Evolutionary conservation across 2,113 vertebrate species (phyloP).

Genomic region (Calidris pugnax): DNA sequence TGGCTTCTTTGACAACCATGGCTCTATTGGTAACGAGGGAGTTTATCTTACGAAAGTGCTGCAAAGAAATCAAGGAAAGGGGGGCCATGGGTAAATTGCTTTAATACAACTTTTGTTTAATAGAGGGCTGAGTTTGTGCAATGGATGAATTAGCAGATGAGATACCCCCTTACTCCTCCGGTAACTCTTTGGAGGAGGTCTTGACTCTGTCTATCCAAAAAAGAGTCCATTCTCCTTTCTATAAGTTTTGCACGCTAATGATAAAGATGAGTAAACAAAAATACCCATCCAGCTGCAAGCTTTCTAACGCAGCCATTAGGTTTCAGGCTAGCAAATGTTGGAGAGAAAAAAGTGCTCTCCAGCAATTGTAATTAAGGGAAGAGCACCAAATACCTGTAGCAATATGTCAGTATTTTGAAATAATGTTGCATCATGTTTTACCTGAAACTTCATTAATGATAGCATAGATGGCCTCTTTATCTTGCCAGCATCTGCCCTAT

Average conservation of each 20-base stretch:
- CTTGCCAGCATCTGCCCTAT: constrained; percentile 63
- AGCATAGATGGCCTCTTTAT: constrained; percentile 64
- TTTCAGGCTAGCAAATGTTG: neutral
- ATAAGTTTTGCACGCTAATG: neutral
- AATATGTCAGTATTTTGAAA: constrained; percentile 69
- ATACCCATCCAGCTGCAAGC: neutral
- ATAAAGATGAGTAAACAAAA: neutral
- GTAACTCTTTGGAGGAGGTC: neutral
- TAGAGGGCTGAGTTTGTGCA: neutral
- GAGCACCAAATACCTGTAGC: constrained; percentile 63
- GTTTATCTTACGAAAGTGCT: neutral
- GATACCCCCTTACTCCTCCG: neutral
- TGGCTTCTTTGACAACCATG: neutral
- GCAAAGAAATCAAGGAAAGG: neutral
- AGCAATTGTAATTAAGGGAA: constrained; percentile 65
- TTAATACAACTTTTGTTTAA: constrained; percentile 12
- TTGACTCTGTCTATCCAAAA: neutral
- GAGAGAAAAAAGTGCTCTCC: constrained; percentile 55
- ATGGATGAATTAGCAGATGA: neutral
- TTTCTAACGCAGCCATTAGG: constrained; percentile 2
- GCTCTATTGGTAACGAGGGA: constrained; percentile 21
- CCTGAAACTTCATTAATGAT: constrained; percentile 72
- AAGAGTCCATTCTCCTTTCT: neutral
- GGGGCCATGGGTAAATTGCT: neutral
- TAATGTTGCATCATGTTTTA: constrained; percentile 66